phyloP scores from a whole-genome alignment of 2,888 invertebrate species.

The Cephus spinipes region DNA sequence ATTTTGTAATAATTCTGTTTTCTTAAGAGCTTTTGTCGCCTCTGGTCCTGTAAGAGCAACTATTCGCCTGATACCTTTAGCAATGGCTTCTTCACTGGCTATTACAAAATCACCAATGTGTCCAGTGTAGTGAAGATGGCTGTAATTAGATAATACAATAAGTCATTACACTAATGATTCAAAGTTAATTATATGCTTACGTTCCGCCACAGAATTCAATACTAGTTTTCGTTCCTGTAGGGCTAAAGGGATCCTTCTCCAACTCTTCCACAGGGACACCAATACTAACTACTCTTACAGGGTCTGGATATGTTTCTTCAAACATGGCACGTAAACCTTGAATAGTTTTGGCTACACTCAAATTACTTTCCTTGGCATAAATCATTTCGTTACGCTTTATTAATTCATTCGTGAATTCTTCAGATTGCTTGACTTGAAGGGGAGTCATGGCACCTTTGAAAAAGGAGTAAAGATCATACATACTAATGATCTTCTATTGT shows the following conservation, averaged over 20 bases:
- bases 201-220: slow-evolving; percentile 99
- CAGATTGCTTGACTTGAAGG: slow-evolving; percentile 88
- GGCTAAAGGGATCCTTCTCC: slow-evolving; percentile 85
- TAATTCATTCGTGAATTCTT: slow-evolving; percentile 82
- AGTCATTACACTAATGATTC: not conserved
- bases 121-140: slow-evolving; percentile 88
- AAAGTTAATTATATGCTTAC: slow-evolving; percentile 65
- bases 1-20: slow-evolving; percentile 81
- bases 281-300: slow-evolving; percentile 92
- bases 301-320: slow-evolving; percentile 98
- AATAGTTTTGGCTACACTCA: slow-evolving; percentile 90
- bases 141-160: slow-evolving; percentile 48
- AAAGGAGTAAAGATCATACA: slow-evolving; percentile 6
- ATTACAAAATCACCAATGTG: slow-evolving; percentile 97
- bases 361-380: slow-evolving; percentile 86
- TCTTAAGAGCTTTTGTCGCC: slow-evolving; percentile 87
- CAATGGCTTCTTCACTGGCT: slow-evolving; percentile 97
- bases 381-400: slow-evolving; percentile 83
- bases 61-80: slow-evolving; percentile 97
- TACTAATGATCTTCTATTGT: not conserved
- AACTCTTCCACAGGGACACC: slow-evolving; percentile 93
- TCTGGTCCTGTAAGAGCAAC: slow-evolving; percentile 97
- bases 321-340: slow-evolving; percentile 96
- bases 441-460: slow-evolving; percentile 82
- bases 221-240: slow-evolving; percentile 85